phyloP scores from a whole-genome alignment of 2,797 vertebrate species.

The Passerculus sandwichensis region DNA sequence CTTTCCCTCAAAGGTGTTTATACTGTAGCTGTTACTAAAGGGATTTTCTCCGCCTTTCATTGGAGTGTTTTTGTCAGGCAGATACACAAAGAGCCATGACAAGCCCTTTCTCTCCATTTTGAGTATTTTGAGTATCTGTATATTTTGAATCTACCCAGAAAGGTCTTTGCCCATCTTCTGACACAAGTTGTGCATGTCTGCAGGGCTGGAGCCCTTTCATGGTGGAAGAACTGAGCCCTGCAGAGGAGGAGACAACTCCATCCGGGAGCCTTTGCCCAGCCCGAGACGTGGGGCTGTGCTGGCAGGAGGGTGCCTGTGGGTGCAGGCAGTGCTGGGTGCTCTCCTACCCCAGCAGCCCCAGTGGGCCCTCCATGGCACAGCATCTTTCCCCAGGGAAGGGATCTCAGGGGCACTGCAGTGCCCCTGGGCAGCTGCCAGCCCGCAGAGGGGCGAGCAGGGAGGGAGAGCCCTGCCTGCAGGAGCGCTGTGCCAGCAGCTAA shows the following conservation, averaged over 20 bases:
- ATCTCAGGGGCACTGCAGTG: not conserved
- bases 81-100: not conserved
- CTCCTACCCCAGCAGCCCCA: not conserved
- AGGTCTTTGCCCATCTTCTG: not conserved
- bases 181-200: not conserved
- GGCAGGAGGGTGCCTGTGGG: not conserved
- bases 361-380: not conserved
- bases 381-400: not conserved
- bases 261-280: not conserved
- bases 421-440: not conserved
- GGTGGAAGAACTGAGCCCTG: not conserved
- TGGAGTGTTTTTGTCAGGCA: not conserved
- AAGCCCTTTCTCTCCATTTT: not conserved
- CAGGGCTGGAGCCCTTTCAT: rapidly evolving
- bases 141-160: not conserved
- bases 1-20: not conserved
- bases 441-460: not conserved
- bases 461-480: not conserved
- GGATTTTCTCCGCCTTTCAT: not conserved
- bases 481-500: not conserved
- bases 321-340: not conserved
- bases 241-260: not conserved
- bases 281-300: rapidly evolving
- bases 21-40: not conserved
- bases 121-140: not conserved